Percentiles rank a stretch among this genome's conserved stretches.
These are phyloP conservation scores for Perdita meconis DNA, from an alignment of 2,888 invertebrate genomes.

Conservation along the genomic window DNA sequence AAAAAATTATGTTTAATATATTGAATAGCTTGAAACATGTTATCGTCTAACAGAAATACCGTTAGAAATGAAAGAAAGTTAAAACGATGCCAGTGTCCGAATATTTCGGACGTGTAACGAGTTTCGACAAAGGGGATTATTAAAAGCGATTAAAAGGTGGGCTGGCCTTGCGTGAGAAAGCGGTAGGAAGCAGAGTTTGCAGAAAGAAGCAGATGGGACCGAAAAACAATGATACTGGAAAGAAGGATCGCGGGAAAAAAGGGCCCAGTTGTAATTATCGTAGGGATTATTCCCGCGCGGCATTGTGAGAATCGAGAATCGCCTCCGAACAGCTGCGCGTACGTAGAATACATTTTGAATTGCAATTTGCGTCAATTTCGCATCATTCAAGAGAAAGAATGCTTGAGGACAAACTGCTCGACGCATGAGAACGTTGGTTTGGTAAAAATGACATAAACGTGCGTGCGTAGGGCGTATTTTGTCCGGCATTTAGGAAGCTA, in stretches of 20 bases:
- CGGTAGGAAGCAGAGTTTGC: conserved; percentile 17
- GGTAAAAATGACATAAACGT: no score
- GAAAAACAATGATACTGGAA: conserved; percentile 25
- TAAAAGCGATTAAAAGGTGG: neutral
- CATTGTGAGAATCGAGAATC: conserved; percentile 69
- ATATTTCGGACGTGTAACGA: neutral
- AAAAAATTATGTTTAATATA: no score
- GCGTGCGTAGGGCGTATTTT: no score
- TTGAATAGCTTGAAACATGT: no score
- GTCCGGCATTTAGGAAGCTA: no score
- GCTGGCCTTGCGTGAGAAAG: conserved; percentile 30
- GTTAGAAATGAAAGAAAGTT: neutral
- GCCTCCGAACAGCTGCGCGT: conserved; percentile 66
- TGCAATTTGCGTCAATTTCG: conserved; percentile 19
- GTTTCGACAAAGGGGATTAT: neutral
- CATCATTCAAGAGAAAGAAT: neutral
- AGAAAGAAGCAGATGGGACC: conserved; percentile 42
- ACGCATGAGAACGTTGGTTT: no score
- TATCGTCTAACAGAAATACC: no score
- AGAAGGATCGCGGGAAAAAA: conserved; percentile 17
- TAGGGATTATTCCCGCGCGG: conserved; percentile 65
- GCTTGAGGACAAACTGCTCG: no score
- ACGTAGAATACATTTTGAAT: conserved; percentile 59
- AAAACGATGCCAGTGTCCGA: no score
- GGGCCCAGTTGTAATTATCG: conserved; percentile 62